Percentiles rank a stretch among this genome's conserved stretches.
Evolutionary conservation across 2,113 vertebrate genomes (phyloP).

Genomic region (Pseudorhombus dupliciocellatus): DNA sequence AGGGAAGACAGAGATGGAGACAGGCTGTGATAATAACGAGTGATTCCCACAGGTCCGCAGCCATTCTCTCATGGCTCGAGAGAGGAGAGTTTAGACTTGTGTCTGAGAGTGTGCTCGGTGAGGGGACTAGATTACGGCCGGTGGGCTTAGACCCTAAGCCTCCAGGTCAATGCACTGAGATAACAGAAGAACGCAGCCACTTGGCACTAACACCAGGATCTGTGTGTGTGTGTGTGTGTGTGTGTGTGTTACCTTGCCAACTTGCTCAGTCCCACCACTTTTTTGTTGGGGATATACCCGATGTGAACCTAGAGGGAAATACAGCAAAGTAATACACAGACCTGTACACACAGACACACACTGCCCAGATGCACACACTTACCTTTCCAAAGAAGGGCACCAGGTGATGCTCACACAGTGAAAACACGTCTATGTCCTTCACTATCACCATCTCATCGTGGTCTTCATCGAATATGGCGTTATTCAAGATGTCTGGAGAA

Average conservation of each 20-base stretch:
- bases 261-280: slow-evolving; percentile 81
- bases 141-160: slow-evolving; percentile 77
- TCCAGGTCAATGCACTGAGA: slow-evolving; percentile 77
- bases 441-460: slow-evolving; percentile 85
- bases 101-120: slow-evolving; percentile 59
- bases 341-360: background rate
- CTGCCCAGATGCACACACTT: slow-evolving; percentile 9
- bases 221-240: slow-evolving; percentile 22
- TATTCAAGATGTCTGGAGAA: slow-evolving; percentile 77
- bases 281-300: slow-evolving; percentile 83
- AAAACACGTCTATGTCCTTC: slow-evolving; percentile 84
- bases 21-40: slow-evolving; percentile 63
- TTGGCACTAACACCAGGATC: slow-evolving; percentile 60
- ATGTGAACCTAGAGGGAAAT: slow-evolving; percentile 77
- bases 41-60: slow-evolving; percentile 69
- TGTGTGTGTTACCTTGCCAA: slow-evolving; percentile 77
- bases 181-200: slow-evolving; percentile 80
- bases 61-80: slow-evolving; percentile 74
- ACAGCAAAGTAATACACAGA: background rate
- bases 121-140: slow-evolving; percentile 64
- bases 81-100: slow-evolving; percentile 62
- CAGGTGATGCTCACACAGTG: slow-evolving; percentile 83
- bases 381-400: slow-evolving; percentile 85
- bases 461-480: slow-evolving; percentile 84
- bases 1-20: slow-evolving; percentile 33